These are phyloP conservation scores for Pygocentrus nattereri DNA, from an alignment of 2,797 vertebrate species.

Conservation along the genomic window DNA sequence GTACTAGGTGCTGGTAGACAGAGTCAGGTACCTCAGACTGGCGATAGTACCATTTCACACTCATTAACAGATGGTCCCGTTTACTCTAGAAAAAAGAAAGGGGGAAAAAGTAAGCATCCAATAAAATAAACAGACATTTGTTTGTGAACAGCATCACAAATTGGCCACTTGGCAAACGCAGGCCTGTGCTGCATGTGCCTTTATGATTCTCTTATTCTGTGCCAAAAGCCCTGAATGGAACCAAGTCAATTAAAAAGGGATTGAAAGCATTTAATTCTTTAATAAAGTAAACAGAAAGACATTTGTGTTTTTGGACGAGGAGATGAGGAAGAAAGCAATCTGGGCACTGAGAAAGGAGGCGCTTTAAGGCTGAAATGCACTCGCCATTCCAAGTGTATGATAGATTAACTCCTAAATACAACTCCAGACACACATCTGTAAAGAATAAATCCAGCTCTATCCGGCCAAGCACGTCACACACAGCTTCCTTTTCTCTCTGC, in stretches of 20 bases:
- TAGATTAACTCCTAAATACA: constrained; percentile 52
- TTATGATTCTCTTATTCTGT: constrained; percentile 65
- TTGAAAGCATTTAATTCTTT: constrained; percentile 77
- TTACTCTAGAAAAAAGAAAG: constrained; percentile 89
- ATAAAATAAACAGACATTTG: constrained; percentile 72
- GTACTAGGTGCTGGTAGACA: constrained; percentile 99
- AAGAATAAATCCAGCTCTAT: constrained; percentile 43
- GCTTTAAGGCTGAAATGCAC: constrained; percentile 2
- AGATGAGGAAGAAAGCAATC: constrained; percentile 45
- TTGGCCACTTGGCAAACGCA: constrained; percentile 70
- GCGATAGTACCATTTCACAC: constrained; percentile 99
- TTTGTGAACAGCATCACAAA: constrained; percentile 74
- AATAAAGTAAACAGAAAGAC: constrained; percentile 76
- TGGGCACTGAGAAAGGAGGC: background rate
- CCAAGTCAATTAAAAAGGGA: constrained; percentile 82
- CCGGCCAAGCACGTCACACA: constrained; percentile 50
- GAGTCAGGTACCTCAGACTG: constrained; percentile 99
- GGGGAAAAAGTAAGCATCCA: constrained; percentile 58
- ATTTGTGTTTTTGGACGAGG: constrained; percentile 29
- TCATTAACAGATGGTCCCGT: constrained; percentile 99
- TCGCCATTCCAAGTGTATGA: constrained; percentile 36
- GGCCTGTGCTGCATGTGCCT: constrained; percentile 63
- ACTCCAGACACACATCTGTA: constrained; percentile 50
- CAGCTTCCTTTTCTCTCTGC: constrained; percentile 26
- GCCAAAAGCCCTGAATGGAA: constrained; percentile 71